Percentiles rank a stretch among this genome's conserved stretches.
Conservation (phyloP, 2,888 invertebrate genomes). For the Maniola hyperantus region DNA sequence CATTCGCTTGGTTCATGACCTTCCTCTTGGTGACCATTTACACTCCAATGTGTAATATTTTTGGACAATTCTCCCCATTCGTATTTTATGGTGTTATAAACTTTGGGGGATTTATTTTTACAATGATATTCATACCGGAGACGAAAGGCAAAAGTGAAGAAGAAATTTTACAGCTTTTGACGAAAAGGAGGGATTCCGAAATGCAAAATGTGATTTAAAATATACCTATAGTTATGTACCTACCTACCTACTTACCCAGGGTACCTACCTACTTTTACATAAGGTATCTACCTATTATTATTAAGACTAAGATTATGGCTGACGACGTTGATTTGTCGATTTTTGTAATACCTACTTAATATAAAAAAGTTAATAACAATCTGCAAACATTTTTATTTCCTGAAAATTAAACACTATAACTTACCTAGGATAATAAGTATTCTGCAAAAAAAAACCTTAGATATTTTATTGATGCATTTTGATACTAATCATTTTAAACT, state of each 20-base stretch:
- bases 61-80: slow-evolving; percentile 58
- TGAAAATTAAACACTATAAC: background rate
- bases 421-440: background rate
- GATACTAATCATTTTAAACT: too few species aligned
- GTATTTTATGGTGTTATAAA: slow-evolving; percentile 56
- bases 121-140: slow-evolving; percentile 58
- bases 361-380: background rate
- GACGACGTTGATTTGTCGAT: too few species aligned
- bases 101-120: slow-evolving; percentile 51
- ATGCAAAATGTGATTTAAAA: background rate
- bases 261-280: too few species aligned
- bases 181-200: background rate
- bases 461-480: too few species aligned
- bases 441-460: too few species aligned
- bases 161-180: slow-evolving; percentile 45
- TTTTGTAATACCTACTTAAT: too few species aligned
- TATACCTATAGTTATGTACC: too few species aligned
- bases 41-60: slow-evolving; percentile 42
- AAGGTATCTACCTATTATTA: background rate
- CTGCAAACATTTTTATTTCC: background rate
- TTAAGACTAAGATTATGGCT: too few species aligned
- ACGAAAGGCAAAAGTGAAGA: slow-evolving; percentile 63
- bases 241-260: too few species aligned
- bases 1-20: slow-evolving; percentile 62
- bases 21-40: slow-evolving; percentile 51